Evolutionary conservation across 37 sponge, comb jelly and placozoan genomes (phyloP).

Genomic region (Theonella swinhoei): DNA sequence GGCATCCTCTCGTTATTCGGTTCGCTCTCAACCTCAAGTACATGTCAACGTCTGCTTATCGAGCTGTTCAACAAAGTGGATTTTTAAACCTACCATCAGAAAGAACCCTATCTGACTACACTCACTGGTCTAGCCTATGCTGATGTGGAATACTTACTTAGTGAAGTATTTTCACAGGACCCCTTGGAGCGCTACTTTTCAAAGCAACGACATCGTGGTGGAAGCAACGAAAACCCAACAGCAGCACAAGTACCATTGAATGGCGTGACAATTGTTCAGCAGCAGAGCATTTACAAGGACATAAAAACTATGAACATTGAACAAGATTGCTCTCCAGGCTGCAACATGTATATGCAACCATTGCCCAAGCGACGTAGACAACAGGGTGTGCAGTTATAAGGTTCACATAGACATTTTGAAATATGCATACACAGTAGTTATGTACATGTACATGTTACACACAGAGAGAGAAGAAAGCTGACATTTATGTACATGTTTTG

Average conservation of each 20-base stretch:
- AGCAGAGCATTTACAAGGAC: constrained; percentile 25
- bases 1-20: constrained; percentile 14
- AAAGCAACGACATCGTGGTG: constrained; percentile 49
- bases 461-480: too few species aligned
- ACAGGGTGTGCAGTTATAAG: too few species aligned
- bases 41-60: constrained; percentile 17
- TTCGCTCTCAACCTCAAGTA: constrained; percentile 37
- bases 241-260: constrained; percentile 34
- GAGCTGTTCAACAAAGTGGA: constrained; percentile 11
- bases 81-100: constrained; percentile 18
- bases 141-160: constrained; percentile 13
- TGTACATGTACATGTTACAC: too few species aligned
- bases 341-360: constrained; percentile 4
- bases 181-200: constrained; percentile 43
- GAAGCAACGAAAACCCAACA: constrained; percentile 40
- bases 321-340: not conserved
- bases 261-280: constrained; percentile 30
- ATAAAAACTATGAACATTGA: constrained; percentile 39
- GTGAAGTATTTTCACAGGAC: constrained; percentile 46
- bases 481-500: too few species aligned
- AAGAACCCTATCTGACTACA: constrained; percentile 27
- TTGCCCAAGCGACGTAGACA: constrained; percentile 26
- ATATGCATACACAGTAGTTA: too few species aligned
- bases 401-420: too few species aligned
- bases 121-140: constrained; percentile 36